A percentile compares a stretch with the other conserved stretches of the same genome.
phyloP scores from a whole-genome alignment of 2,888 invertebrate species.

The Cephus spinipes region DNA sequence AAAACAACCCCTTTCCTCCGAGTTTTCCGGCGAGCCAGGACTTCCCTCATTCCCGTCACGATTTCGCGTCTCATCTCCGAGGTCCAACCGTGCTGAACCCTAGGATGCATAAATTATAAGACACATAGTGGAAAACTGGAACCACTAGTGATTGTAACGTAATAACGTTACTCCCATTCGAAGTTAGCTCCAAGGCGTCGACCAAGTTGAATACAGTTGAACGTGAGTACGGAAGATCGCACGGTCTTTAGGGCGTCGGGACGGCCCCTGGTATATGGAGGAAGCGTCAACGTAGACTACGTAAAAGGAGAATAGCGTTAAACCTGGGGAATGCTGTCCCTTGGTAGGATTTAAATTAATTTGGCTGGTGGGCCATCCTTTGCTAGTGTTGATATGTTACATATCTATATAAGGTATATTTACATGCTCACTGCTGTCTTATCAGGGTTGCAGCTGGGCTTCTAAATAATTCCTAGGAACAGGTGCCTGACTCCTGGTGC shows the following conservation, averaged over 20 bases:
- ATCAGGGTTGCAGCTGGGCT: neutral
- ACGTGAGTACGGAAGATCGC: too few species aligned
- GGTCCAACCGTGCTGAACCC: neutral
- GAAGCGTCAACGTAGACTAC: constrained; percentile 6
- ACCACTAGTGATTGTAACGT: neutral
- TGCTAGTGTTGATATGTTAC: neutral
- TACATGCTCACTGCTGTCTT: neutral
- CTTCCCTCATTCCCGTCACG: neutral
- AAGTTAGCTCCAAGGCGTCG: neutral
- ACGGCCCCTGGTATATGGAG: neutral
- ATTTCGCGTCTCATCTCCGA: neutral
- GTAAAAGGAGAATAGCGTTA: constrained; percentile 13
- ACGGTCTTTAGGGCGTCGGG: too few species aligned
- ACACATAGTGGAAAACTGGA: neutral
- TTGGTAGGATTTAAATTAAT: constrained; percentile 31
- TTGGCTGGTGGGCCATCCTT: constrained; percentile 18
- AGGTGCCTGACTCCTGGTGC: neutral
- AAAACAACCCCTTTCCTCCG: neutral
- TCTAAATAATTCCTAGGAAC: neutral
- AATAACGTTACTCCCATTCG: neutral
- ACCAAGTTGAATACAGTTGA: neutral
- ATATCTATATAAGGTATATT: neutral
- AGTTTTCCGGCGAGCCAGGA: neutral
- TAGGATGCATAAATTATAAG: neutral
- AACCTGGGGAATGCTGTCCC: constrained; percentile 16